Evolutionary conservation across 2,113 vertebrate species (phyloP), one percentile per base, ranked within the genome.

Genomic region (Ascaphus truei): DNA sequence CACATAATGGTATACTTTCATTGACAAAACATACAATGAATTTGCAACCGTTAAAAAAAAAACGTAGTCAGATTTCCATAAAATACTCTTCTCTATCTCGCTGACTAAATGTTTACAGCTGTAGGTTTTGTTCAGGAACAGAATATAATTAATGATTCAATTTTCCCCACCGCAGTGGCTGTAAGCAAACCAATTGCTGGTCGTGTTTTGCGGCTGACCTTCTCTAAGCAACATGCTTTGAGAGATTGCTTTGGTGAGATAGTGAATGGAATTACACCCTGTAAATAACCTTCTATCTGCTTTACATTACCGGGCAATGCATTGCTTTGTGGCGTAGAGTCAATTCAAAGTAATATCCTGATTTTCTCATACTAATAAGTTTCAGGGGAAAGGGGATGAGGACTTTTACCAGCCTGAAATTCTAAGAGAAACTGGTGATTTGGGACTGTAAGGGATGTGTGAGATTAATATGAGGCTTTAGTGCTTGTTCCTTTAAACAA

Each of bases 61-160:
- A 13, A 3, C 16, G 37, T 29, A 33, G 67, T 23, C 39, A 39
- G 37, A 69, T 59, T 69, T 51, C 45, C 45, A 59, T 71, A 71
- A n/a, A 71, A 71, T 30, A 41, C n/a, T 58, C 58, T 51, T 33
- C 29, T 34, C 56, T 34, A 31, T 41, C 47, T 29, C 13, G 5
- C 59, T 41, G 36, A 48, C 16, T 59, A 29, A 61, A 52, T 71
- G 60, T 61, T 37, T 71, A 61, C 67, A 52, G 57, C 67, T 60
- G 31, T 61, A 48, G 33, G 56, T 30, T 71, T 71, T 71, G 33
- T 71, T 31, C 57, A 22, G 67, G 43, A 71, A 43, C 56, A 51
- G 45, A 61, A 71, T 71, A 47, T 61, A 61, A 71, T 71, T 71
- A 71, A 71, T 71, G 67, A 71, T 71, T 71, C 67, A 71, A 71